Evolutionary conservation across 2,888 invertebrate genomes (phyloP).

Genomic region (Norana najaformis): DNA sequence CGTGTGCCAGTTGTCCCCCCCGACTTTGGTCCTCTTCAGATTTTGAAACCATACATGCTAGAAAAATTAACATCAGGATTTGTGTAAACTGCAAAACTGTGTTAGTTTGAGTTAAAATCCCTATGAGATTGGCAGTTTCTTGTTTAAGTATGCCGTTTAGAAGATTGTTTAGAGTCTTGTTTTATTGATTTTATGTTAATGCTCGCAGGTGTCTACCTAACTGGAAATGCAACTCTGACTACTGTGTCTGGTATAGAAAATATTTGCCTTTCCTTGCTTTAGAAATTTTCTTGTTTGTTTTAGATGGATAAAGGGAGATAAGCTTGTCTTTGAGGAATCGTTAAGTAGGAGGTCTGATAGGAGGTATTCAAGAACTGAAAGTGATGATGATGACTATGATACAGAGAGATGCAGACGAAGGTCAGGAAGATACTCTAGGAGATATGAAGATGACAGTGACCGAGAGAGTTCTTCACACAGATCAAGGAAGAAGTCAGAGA

Average conservation of each 20-base stretch:
- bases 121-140: not conserved
- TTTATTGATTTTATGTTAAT: not conserved
- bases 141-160: not conserved
- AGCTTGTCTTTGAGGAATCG: not conserved
- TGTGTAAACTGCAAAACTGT: not conserved
- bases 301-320: constrained; percentile 21
- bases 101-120: not conserved
- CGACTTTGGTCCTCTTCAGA: not conserved
- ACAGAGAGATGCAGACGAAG: not conserved
- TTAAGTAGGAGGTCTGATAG: not conserved
- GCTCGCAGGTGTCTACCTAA: not conserved
- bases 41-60: not conserved
- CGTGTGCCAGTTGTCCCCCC: not conserved
- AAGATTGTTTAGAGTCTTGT: too few species aligned
- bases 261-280: not conserved
- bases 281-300: not conserved
- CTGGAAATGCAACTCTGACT: not conserved
- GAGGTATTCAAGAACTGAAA: not conserved
- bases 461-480: not conserved
- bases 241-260: not conserved
- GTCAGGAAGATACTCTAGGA: not conserved
- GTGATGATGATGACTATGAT: not conserved
- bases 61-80: not conserved
- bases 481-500: not conserved
- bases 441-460: constrained; percentile 9